Evolutionary conservation across 2,113 vertebrate genomes (phyloP).

Genomic region (Dolichallabes microphthalmus): DNA sequence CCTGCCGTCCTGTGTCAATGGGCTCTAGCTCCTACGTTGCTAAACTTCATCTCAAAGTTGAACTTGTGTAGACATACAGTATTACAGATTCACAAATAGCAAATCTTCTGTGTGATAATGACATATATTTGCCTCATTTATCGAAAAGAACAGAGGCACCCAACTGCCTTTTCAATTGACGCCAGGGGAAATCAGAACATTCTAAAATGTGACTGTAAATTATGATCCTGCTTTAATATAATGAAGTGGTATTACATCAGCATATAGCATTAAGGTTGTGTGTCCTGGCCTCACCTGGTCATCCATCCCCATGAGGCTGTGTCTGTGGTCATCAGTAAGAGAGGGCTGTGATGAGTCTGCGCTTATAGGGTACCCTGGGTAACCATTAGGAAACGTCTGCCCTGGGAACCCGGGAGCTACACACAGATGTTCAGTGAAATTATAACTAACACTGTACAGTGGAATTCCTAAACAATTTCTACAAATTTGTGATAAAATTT

Average conservation of each 20-base stretch:
- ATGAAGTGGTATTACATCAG: background rate
- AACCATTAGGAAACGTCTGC: conserved; percentile 91
- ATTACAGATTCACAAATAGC: background rate
- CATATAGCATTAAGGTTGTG: background rate
- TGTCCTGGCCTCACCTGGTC: conserved; percentile 82
- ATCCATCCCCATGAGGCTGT: conserved; percentile 86
- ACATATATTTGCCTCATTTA: background rate
- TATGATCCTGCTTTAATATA: background rate
- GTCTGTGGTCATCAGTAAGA: conserved; percentile 85
- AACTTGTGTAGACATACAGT: background rate
- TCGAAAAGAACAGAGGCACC: background rate
- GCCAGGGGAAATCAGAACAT: background rate
- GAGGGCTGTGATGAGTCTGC: conserved; percentile 85
- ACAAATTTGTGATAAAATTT: background rate
- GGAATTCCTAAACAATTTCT: background rate
- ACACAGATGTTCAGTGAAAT: conserved; percentile 23
- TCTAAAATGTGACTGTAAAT: conserved; percentile 1
- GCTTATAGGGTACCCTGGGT: conserved; percentile 83
- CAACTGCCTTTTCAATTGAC: background rate
- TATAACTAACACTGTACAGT: background rate
- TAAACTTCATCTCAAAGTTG: background rate
- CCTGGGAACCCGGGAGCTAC: conserved; percentile 85
- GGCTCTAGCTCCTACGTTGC: background rate
- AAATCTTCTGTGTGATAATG: background rate
- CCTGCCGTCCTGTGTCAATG: background rate